Evolutionary conservation across 2,888 invertebrate species (phyloP).

Genomic region (Apodemia mormo): DNA sequence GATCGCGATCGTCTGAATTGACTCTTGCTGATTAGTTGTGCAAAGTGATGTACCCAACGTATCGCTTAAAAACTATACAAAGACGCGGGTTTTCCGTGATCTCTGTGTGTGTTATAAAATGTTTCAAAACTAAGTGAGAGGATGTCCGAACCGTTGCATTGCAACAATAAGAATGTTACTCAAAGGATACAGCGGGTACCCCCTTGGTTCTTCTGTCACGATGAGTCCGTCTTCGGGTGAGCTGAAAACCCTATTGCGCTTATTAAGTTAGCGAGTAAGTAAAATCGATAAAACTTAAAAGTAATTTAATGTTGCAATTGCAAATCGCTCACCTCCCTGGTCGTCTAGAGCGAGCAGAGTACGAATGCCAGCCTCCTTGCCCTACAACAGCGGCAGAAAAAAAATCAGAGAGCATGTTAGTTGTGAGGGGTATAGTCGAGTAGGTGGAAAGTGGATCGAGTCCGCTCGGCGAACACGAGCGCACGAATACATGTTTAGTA

Average conservation of each 20-base stretch:
- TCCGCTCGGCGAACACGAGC: conserved; percentile 36
- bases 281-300: conserved; percentile 78
- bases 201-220: conserved; percentile 66
- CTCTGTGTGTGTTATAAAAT: conserved; percentile 61
- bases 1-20: conserved; percentile 57
- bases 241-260: conserved; percentile 79
- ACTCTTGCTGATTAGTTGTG: conserved; percentile 74
- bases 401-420: conserved; percentile 83
- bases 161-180: conserved; percentile 67
- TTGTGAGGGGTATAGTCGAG: conserved; percentile 78
- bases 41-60: conserved; percentile 73
- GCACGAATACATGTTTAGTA: conserved; percentile 43
- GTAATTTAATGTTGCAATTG: conserved; percentile 81
- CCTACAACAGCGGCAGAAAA: conserved; percentile 87
- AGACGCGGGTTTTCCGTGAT: conserved; percentile 79
- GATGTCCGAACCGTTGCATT: conserved; percentile 80
- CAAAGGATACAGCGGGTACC: conserved; percentile 69
- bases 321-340: conserved; percentile 98
- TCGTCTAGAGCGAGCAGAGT: conserved; percentile 99
- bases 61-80: conserved; percentile 70
- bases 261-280: conserved; percentile 77
- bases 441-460: conserved; percentile 55
- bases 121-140: conserved; percentile 55
- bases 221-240: conserved; percentile 65
- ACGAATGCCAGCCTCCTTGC: conserved; percentile 99